These are phyloP conservation scores for Alligator mississippiensis DNA, from an alignment of 2,113 vertebrate species.

Conservation along the genomic window DNA sequence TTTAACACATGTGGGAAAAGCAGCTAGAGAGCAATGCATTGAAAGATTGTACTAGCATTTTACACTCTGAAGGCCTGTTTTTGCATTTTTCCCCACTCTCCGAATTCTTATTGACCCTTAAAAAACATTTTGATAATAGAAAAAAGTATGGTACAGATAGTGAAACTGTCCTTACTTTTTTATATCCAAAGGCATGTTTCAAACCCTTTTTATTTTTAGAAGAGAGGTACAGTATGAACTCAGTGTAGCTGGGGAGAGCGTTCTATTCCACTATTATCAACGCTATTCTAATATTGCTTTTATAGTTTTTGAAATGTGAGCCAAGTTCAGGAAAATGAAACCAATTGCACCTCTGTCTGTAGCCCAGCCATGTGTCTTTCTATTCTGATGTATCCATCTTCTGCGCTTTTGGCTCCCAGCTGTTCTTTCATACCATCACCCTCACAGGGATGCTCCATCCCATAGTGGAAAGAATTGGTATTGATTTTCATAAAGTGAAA, in stretches of 20 bases:
- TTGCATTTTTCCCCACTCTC: not conserved
- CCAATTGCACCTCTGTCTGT: not conserved
- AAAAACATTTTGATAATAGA: not conserved
- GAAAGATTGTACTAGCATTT: not conserved
- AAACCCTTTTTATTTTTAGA: not conserved
- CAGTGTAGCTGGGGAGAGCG: not conserved
- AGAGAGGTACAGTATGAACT: not conserved
- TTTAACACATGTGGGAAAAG: not conserved
- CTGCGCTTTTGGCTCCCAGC: accelerated
- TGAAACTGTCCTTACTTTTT: not conserved
- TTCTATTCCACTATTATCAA: not conserved
- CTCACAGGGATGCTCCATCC: not conserved
- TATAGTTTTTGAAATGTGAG: not conserved
- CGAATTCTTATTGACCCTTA: not conserved
- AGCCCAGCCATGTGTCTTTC: not conserved
- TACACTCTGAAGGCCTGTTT: not conserved
- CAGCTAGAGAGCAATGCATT: accelerated
- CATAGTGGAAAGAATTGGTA: not conserved
- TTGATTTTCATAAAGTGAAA: not conserved
- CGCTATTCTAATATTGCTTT: not conserved
- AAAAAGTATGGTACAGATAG: not conserved
- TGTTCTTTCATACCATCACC: not conserved
- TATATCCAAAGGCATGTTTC: not conserved
- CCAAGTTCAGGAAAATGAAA: not conserved
- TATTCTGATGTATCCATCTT: not conserved